A percentile compares a stretch with the other conserved stretches of the same genome.
Evolutionary conservation across 2,888 invertebrate species (phyloP).

Genomic region (Drosophila tanythrix): DNA sequence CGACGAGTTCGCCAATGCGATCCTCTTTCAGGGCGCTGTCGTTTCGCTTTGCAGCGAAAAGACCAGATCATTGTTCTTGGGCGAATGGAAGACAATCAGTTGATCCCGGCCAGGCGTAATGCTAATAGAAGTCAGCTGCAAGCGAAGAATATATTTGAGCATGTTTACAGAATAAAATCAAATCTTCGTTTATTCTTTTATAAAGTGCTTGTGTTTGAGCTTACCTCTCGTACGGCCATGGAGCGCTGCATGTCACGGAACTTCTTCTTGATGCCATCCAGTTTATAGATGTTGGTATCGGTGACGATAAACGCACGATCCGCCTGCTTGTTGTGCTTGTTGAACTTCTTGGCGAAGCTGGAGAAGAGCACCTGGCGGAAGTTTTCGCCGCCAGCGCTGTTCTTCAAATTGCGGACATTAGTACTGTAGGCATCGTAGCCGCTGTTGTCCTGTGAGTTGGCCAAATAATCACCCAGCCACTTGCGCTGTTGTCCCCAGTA

Average conservation of each 20-base stretch:
- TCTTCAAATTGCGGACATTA: constrained; percentile 89
- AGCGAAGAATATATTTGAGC: not conserved
- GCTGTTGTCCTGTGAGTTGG: constrained; percentile 88
- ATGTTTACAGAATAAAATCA: not conserved
- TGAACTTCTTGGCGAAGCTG: constrained; percentile 84
- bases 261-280: constrained; percentile 90
- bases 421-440: constrained; percentile 88
- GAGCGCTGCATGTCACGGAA: constrained; percentile 95
- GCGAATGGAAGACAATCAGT: constrained; percentile 93
- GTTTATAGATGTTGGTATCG: constrained; percentile 93
- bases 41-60: constrained; percentile 88
- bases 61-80: constrained; percentile 95
- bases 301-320: constrained; percentile 96
- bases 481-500: constrained; percentile 91
- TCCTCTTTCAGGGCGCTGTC: constrained; percentile 87
- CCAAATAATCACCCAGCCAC: constrained; percentile 94
- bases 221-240: constrained; percentile 91
- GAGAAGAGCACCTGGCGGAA: constrained; percentile 87
- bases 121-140: constrained; percentile 92
- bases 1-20: constrained; percentile 94
- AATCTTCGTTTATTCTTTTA: not conserved
- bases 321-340: constrained; percentile 90
- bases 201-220: constrained; percentile 13
- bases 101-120: constrained; percentile 95
- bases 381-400: constrained; percentile 86